Evolutionary conservation across 2,797 vertebrate species (phyloP).

Genomic region (Eutrigla gurnardus): DNA sequence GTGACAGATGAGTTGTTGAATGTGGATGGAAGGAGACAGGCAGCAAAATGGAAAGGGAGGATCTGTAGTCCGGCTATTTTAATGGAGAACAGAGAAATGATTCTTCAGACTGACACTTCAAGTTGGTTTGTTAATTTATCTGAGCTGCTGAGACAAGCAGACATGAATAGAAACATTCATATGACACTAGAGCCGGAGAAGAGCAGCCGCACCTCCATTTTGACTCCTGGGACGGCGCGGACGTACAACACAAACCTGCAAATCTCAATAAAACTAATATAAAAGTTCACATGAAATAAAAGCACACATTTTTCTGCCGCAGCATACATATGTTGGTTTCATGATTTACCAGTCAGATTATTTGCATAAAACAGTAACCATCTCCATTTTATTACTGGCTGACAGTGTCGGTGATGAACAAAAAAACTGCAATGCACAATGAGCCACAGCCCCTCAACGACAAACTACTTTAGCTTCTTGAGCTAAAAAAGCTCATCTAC

Average conservation of each 20-base stretch:
- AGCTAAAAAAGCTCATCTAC: not conserved
- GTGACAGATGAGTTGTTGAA: conserved; percentile 73
- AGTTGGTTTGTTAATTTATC: conserved; percentile 75
- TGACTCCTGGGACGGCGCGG: conserved; percentile 23
- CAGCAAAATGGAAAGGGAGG: conserved; percentile 72
- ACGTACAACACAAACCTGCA: conserved; percentile 2
- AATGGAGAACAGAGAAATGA: conserved; percentile 70
- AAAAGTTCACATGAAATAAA: not conserved
- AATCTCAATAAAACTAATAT: not conserved
- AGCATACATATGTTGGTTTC: not conserved
- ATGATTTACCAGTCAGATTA: not conserved
- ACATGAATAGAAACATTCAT: conserved; percentile 54
- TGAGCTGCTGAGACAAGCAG: conserved; percentile 63
- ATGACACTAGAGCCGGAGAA: conserved; percentile 23
- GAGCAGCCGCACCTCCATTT: conserved; percentile 41
- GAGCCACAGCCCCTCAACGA: not conserved
- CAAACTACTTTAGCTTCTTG: not conserved
- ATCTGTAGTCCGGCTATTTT: conserved; percentile 70
- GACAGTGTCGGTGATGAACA: not conserved
- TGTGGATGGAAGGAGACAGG: conserved; percentile 73
- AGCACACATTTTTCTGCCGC: not conserved
- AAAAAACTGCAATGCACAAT: not conserved
- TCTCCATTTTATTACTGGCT: not conserved
- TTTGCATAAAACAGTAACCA: not conserved
- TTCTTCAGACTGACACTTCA: conserved; percentile 73